phyloP scores from a whole-genome alignment of 2,113 vertebrate genomes.

The Scomber japonicus region DNA sequence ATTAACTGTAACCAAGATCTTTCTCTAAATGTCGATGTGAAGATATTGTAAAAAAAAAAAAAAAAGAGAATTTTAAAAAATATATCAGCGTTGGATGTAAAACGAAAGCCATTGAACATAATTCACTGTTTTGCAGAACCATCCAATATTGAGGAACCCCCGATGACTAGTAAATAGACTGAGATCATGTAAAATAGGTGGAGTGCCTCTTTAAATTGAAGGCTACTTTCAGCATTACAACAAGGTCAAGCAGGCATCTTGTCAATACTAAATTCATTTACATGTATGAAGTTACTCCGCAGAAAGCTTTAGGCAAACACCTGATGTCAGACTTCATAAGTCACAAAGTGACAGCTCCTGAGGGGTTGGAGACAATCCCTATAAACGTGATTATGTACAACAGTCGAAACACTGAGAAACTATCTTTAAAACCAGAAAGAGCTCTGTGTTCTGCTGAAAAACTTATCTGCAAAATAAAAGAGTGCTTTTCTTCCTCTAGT shows the following conservation, averaged over 20 bases:
- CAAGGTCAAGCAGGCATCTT: constrained; percentile 13
- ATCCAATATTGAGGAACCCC: background rate
- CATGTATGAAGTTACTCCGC: background rate
- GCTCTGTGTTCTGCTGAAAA: background rate
- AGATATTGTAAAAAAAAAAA: background rate
- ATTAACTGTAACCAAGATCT: background rate
- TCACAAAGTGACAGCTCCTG: background rate
- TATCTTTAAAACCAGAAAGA: constrained; percentile 13
- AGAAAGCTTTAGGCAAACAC: background rate
- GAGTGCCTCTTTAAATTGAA: background rate
- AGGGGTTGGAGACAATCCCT: constrained; percentile 19
- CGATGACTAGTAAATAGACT: constrained; percentile 8
- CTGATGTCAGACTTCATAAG: constrained; percentile 28
- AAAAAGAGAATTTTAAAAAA: background rate
- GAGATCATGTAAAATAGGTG: constrained; percentile 8
- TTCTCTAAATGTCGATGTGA: background rate
- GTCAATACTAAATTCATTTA: constrained; percentile 24
- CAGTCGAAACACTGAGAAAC: constrained; percentile 32
- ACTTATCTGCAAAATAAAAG: constrained; percentile 17
- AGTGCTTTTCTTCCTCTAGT: constrained; percentile 4
- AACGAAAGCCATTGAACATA: background rate
- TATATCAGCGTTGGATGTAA: background rate
- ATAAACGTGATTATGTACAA: constrained; percentile 40
- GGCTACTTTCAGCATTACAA: constrained; percentile 10
- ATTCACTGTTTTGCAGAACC: background rate